Evolutionary conservation across 2,113 vertebrate genomes (phyloP).

Genomic region (Pelecanoides urinatrix): DNA sequence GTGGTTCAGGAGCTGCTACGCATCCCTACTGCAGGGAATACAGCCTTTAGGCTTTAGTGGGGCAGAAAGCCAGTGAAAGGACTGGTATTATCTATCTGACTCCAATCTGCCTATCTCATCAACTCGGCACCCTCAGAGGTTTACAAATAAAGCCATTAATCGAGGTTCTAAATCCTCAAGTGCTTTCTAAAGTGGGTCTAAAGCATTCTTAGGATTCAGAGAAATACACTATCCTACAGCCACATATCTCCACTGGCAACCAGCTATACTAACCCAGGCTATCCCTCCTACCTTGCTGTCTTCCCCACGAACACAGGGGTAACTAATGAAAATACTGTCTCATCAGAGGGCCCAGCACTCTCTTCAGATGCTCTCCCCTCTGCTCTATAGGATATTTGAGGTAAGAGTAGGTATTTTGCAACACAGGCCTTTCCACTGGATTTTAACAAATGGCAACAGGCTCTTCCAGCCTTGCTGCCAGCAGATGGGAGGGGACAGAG

Average conservation of each 20-base stretch:
- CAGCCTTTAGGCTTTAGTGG: neutral
- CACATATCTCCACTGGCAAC: fast-evolving
- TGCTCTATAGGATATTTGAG: neutral
- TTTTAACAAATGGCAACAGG: neutral
- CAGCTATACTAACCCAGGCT: neutral
- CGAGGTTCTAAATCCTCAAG: neutral
- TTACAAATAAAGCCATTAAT: neutral
- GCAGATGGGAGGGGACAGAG: neutral
- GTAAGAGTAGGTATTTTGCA: neutral
- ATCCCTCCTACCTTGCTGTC: neutral
- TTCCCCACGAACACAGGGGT: neutral
- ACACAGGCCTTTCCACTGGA: neutral
- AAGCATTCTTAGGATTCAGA: neutral
- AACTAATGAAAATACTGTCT: neutral
- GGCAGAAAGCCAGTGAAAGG: neutral
- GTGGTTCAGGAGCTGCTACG: neutral
- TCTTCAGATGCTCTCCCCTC: neutral
- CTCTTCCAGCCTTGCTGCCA: neutral
- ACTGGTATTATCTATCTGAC: neutral
- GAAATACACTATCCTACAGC: neutral
- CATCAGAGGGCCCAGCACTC: neutral
- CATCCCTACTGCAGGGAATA: neutral
- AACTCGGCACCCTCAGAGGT: neutral
- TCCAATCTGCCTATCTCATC: neutral
- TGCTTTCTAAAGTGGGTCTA: neutral